phyloP scores from a whole-genome alignment of 2,797 vertebrate genomes.

The Hydrolagus colliei region DNA sequence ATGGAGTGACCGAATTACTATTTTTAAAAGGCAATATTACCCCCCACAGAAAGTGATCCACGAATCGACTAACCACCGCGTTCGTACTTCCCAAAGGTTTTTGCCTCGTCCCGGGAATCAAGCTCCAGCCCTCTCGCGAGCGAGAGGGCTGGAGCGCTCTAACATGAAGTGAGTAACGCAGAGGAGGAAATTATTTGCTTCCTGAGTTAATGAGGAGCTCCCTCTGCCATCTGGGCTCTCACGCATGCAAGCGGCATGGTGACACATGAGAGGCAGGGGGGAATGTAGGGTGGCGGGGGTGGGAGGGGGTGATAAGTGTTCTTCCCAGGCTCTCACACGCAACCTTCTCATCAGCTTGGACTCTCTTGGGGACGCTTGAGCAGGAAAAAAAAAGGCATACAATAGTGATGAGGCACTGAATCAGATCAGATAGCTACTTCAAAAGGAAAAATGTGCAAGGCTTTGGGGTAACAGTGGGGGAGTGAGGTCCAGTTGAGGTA shows the following conservation, averaged over 20 bases:
- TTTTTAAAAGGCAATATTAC: no score
- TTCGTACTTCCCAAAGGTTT: no score
- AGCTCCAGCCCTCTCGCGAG: no score
- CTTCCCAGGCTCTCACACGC: constrained; percentile 46
- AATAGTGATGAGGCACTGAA: constrained; percentile 21
- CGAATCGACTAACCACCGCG: no score
- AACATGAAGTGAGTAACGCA: no score
- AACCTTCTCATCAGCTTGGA: constrained; percentile 38
- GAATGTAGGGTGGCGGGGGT: no score
- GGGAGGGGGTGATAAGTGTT: constrained; percentile 36
- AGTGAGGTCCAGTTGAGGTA: neutral
- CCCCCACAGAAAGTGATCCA: no score
- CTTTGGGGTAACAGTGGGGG: neutral
- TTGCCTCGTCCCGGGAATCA: no score
- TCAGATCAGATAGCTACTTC: neutral
- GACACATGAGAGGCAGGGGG: neutral
- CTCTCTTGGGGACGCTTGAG: neutral
- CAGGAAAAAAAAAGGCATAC: neutral
- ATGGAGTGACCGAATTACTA: no score
- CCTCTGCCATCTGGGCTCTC: no score
- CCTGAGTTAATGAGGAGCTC: neutral
- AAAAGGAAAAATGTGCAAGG: no score
- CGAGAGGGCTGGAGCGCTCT: no score
- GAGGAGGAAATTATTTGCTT: neutral
- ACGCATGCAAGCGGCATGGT: neutral